Evolutionary conservation across 2,113 vertebrate genomes (phyloP).

Genomic region (Xiphophorus couchianus): DNA sequence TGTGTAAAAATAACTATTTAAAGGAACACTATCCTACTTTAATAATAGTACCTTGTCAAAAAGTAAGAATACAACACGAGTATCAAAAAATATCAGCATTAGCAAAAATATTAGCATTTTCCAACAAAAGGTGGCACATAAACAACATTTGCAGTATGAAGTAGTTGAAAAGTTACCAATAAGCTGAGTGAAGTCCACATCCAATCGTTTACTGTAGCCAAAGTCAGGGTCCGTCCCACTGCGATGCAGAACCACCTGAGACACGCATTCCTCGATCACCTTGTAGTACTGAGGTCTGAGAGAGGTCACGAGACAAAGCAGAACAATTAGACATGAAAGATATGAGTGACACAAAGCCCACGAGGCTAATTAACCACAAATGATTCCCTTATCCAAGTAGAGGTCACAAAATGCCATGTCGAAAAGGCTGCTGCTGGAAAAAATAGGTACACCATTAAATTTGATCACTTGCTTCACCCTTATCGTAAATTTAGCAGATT

Average conservation of each 20-base stretch:
- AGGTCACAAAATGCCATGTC: slow-evolving; percentile 76
- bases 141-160: background rate
- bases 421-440: slow-evolving; percentile 41
- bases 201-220: slow-evolving; percentile 89
- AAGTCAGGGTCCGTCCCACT: slow-evolving; percentile 96
- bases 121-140: background rate
- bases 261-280: slow-evolving; percentile 94
- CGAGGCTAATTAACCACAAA: slow-evolving; percentile 72
- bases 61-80: too few species aligned
- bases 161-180: slow-evolving; percentile 81
- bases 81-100: background rate
- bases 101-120: background rate
- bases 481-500: slow-evolving; percentile 76
- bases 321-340: slow-evolving; percentile 64
- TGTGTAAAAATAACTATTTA: too few species aligned
- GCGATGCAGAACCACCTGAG: slow-evolving; percentile 93
- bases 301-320: slow-evolving; percentile 54
- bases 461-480: slow-evolving; percentile 70
- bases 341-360: slow-evolving; percentile 68
- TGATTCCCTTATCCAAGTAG: slow-evolving; percentile 64
- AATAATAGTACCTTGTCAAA: too few species aligned
- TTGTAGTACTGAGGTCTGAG: slow-evolving; percentile 96
- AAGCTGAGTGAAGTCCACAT: slow-evolving; percentile 91
- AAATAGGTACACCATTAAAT: slow-evolving; percentile 71
- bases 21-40: too few species aligned